Evolutionary conservation across 2,797 vertebrate genomes (phyloP).

Genomic region (Lacerta viridis): DNA sequence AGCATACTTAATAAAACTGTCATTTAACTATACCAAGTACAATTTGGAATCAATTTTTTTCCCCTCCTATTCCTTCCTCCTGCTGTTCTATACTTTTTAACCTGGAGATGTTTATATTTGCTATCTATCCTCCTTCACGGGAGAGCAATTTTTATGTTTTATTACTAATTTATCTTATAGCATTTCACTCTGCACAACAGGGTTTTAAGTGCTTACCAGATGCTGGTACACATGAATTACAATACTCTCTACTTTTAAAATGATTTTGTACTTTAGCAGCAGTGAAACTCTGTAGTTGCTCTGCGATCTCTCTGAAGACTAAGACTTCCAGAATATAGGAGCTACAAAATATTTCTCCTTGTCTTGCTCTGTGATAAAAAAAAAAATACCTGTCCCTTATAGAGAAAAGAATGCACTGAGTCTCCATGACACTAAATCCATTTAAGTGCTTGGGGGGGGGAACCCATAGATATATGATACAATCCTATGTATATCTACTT

Average conservation of each 20-base stretch:
- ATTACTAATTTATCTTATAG: constrained; percentile 42
- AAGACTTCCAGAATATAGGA: constrained; percentile 15
- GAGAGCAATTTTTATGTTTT: constrained; percentile 40
- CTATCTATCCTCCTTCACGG: constrained; percentile 41
- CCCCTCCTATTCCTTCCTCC: constrained; percentile 16
- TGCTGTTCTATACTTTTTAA: constrained; percentile 28
- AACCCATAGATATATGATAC: neutral
- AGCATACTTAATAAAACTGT: constrained; percentile 48
- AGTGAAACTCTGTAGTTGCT: neutral
- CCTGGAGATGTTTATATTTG: constrained; percentile 39
- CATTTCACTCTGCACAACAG: constrained; percentile 43
- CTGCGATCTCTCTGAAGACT: constrained; percentile 20
- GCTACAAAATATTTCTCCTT: constrained; percentile 3
- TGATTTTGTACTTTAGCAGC: constrained; percentile 22
- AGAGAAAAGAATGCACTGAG: neutral
- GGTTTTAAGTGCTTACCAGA: constrained; percentile 48
- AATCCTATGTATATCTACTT: neutral
- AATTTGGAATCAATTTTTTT: constrained; percentile 30
- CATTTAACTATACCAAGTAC: constrained; percentile 42
- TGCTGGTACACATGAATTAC: constrained; percentile 44
- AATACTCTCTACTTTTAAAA: constrained; percentile 48
- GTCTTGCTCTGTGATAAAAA: constrained; percentile 16
- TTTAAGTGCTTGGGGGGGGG: neutral
- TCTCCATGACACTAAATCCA: neutral
- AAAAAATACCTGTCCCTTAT: constrained; percentile 25